Conservation (phyloP, 2,797 vertebrate genomes). For the Manis pentadactyla region DNA sequence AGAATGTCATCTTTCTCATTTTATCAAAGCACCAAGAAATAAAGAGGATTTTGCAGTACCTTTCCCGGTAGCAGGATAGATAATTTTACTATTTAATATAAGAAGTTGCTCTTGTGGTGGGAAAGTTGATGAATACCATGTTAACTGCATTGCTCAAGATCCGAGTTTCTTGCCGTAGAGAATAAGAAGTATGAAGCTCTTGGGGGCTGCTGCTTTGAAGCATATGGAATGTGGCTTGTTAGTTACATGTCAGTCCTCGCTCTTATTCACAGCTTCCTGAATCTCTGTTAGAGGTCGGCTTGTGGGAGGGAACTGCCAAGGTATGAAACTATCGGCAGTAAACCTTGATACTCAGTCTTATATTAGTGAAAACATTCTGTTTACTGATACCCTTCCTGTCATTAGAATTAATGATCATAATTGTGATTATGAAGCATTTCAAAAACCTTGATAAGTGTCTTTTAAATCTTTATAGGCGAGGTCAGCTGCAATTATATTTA, state of each 20-base stretch:
- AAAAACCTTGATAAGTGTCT: neutral
- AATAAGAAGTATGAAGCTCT: conserved; percentile 12
- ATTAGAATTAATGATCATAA: neutral
- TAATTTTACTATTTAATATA: conserved; percentile 25
- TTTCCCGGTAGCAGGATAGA: neutral
- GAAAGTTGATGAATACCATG: neutral
- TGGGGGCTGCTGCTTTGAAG: neutral
- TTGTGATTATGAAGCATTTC: neutral
- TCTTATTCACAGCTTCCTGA: neutral
- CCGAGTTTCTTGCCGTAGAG: conserved; percentile 1
- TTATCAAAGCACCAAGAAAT: conserved; percentile 35
- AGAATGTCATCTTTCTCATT: conserved; percentile 34
- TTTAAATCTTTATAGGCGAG: neutral
- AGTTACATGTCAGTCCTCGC: neutral
- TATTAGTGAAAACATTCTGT: neutral
- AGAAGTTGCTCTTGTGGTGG: neutral
- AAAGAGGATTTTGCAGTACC: neutral
- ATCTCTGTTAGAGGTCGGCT: neutral
- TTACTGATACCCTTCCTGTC: neutral
- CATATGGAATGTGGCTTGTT: neutral
- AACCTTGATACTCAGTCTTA: conserved; percentile 8
- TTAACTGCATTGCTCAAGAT: neutral
- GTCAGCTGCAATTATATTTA: neutral
- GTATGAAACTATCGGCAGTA: conserved; percentile 17
- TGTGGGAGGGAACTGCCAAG: neutral